A percentile compares a stretch with the other conserved stretches of the same genome.
Conservation (phyloP, 2,797 vertebrate genomes). For the Acridotheres tristis region DNA sequence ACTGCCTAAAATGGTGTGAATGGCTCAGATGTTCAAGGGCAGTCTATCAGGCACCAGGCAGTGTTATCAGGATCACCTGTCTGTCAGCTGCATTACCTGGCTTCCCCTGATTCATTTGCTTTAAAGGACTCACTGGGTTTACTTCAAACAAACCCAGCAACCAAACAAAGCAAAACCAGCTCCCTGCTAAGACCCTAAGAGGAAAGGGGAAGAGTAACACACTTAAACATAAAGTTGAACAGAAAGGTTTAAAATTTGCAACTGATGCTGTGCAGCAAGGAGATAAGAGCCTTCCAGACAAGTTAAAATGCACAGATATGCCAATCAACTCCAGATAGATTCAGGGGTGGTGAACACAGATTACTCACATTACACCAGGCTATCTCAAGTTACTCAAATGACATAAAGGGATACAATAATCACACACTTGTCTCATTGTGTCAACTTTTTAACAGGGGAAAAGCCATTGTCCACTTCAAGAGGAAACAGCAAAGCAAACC, state of each 20-base stretch:
- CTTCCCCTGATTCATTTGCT: conserved; percentile 21
- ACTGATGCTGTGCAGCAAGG: conserved; percentile 21
- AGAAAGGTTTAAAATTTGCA: conserved; percentile 66
- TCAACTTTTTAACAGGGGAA: conserved; percentile 67
- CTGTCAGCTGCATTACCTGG: conserved; percentile 48
- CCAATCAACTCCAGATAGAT: conserved; percentile 57
- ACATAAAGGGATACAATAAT: conserved; percentile 72
- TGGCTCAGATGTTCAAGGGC: conserved; percentile 56
- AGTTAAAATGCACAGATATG: conserved; percentile 54
- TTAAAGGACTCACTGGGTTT: conserved; percentile 23
- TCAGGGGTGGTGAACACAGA: conserved; percentile 37
- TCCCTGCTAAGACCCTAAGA: background rate
- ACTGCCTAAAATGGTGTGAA: conserved; percentile 64
- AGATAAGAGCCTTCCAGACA: conserved; percentile 65
- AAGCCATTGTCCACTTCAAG: conserved; percentile 72
- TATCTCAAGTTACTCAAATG: conserved; percentile 64
- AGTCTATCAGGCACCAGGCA: conserved; percentile 65
- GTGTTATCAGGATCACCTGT: conserved; percentile 64
- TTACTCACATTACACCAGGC: conserved; percentile 35
- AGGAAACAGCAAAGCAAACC: conserved; percentile 61
- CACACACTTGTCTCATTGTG: conserved; percentile 72
- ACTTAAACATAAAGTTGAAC: conserved; percentile 58
- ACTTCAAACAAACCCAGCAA: conserved; percentile 50
- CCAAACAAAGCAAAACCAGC: conserved; percentile 24
- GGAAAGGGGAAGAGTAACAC: conserved; percentile 22